Percentiles rank a stretch among this genome's conserved stretches.
Evolutionary conservation across 23 tunicate genomes (phyloP).

Genomic region (Styela clava): DNA sequence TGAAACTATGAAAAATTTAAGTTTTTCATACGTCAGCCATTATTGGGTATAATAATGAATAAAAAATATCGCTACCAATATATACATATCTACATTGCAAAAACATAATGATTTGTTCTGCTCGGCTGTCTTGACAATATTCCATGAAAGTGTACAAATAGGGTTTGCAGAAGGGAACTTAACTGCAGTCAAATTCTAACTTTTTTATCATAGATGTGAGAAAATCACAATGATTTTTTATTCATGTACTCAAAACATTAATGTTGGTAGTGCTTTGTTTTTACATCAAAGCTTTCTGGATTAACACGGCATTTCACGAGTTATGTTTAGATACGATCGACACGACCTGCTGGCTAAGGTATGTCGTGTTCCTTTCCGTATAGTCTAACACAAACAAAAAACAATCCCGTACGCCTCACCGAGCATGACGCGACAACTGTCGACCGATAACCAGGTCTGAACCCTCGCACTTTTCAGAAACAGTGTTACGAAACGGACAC

Average conservation of each 20-base stretch:
- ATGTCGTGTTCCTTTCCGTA: background rate
- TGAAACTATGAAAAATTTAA: too few species aligned
- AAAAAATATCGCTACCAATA: too few species aligned
- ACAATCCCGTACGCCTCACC: background rate
- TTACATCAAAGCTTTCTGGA: background rate
- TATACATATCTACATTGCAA: too few species aligned
- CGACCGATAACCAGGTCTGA: background rate
- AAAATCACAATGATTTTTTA: background rate
- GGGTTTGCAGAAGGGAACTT: too few species aligned
- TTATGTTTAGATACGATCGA: background rate
- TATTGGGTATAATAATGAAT: too few species aligned
- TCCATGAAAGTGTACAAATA: too few species aligned
- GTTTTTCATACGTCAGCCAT: too few species aligned
- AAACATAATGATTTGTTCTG: too few species aligned
- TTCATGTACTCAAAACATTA: background rate
- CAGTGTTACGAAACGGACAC: background rate
- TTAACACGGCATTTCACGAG: background rate
- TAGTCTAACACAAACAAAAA: background rate
- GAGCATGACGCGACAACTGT: background rate
- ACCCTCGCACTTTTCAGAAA: background rate
- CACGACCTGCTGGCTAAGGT: background rate
- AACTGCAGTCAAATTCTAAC: too few species aligned
- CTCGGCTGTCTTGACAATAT: too few species aligned
- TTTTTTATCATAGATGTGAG: background rate
- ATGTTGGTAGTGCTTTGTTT: background rate